A percentile compares a stretch with the other conserved stretches of the same genome.
Evolutionary conservation across 2,888 invertebrate species (phyloP).

Genomic region (Drosophila pseudotakahashii): DNA sequence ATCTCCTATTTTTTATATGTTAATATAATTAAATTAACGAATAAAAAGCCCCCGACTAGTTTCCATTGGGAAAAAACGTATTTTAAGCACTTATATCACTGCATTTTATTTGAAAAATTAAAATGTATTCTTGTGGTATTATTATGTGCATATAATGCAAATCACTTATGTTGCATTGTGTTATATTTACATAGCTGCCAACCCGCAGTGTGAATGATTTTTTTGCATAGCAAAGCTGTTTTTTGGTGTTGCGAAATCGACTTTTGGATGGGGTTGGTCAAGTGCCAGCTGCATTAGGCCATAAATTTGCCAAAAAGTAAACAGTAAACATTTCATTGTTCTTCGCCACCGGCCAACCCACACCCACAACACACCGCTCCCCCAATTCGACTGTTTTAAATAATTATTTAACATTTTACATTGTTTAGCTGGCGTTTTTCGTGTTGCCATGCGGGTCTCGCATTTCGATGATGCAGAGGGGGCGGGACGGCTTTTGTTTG

Average conservation of each 20-base stretch:
- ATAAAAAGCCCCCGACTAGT: neutral
- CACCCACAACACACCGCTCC: slow-evolving; percentile 6
- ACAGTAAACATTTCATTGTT: slow-evolving; percentile 72
- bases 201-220: slow-evolving; percentile 29
- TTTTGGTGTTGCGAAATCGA: neutral
- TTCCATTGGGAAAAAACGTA: neutral
- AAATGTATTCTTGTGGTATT: slow-evolving; percentile 7
- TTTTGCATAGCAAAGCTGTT: neutral
- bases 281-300: slow-evolving; percentile 66
- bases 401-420: slow-evolving; percentile 78
- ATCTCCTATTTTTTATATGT: too few species aligned
- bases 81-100: neutral
- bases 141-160: slow-evolving; percentile 15
- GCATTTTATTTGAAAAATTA: neutral
- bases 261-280: slow-evolving; percentile 23
- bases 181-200: slow-evolving; percentile 28
- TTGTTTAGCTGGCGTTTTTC: slow-evolving; percentile 70
- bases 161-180: slow-evolving; percentile 14
- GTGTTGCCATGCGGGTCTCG: slow-evolving; percentile 37
- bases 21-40: neutral
- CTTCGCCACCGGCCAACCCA: slow-evolving; percentile 20
- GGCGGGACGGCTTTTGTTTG: slow-evolving; percentile 59
- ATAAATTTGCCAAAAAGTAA: slow-evolving; percentile 74
- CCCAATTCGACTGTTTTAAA: slow-evolving; percentile 53
- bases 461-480: neutral